Conservation (phyloP, 2,888 invertebrate species). For the Crematogaster levior region DNA sequence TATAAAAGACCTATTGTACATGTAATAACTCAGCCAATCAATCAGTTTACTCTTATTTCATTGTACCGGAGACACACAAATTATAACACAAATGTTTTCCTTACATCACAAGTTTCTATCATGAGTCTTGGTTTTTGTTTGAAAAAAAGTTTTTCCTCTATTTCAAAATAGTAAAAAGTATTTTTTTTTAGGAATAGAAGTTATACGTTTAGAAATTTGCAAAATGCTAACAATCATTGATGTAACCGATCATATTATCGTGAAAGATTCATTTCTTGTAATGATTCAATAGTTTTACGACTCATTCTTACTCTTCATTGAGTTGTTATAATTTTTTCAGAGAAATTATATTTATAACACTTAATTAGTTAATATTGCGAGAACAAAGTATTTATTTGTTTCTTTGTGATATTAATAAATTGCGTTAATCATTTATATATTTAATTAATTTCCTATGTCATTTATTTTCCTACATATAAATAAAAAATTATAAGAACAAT, state of each 20-base stretch:
- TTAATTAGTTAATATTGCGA: neutral
- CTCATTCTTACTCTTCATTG: neutral
- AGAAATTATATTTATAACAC: neutral
- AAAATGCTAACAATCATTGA: neutral
- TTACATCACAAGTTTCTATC: slow-evolving; percentile 1
- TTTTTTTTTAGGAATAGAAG: neutral
- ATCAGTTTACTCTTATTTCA: neutral
- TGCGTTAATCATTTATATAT: neutral
- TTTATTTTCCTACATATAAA: neutral
- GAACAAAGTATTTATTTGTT: neutral
- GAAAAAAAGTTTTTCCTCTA: neutral
- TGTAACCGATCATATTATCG: neutral
- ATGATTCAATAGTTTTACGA: neutral
- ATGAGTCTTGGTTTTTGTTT: neutral
- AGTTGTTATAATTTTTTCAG: neutral
- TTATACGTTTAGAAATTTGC: neutral
- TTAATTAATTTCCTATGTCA: neutral
- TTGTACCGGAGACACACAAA: neutral
- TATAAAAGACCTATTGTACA: neutral
- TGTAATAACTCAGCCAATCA: neutral
- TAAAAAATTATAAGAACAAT: neutral
- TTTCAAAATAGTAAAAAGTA: neutral
- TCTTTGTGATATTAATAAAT: too few species aligned
- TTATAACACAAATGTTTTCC: neutral
- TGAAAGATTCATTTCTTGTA: neutral